These are phyloP conservation scores for Pteruthius melanotis DNA, from an alignment of 2,113 vertebrate genomes.

Conservation along the genomic window DNA sequence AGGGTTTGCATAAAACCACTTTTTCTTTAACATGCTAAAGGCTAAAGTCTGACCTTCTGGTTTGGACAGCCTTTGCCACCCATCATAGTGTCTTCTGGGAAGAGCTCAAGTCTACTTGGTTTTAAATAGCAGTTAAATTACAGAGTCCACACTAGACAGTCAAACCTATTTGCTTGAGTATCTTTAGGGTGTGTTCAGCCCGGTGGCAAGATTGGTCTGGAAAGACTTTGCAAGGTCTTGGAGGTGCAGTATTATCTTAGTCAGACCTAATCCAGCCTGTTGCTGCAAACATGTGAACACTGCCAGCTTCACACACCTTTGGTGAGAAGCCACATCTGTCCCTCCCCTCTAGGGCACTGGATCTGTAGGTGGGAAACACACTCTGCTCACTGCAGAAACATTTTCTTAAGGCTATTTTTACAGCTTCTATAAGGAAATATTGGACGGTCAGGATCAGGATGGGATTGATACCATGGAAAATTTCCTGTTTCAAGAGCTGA, in stretches of 20 bases:
- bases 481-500: not conserved
- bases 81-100: conserved; percentile 21
- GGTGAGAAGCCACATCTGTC: not conserved
- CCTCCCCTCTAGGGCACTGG: not conserved
- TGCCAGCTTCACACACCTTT: not conserved
- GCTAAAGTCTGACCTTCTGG: not conserved
- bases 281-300: not conserved
- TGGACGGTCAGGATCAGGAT: not conserved
- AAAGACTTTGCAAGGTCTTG: conserved; percentile 2
- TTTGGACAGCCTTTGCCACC: not conserved
- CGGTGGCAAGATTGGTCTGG: not conserved
- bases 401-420: not conserved
- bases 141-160: not conserved
- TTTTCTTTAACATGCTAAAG: not conserved
- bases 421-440: not conserved
- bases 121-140: conserved; percentile 41
- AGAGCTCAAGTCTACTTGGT: not conserved
- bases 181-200: not conserved
- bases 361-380: not conserved
- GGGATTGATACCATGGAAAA: not conserved
- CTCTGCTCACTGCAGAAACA: not conserved
- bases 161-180: not conserved
- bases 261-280: not conserved
- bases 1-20: not conserved
- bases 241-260: not conserved